A percentile compares a stretch with the other conserved stretches of the same genome.
These are phyloP conservation scores for Champsocephalus gunnari DNA, from an alignment of 2,797 vertebrate species.

Conservation along the genomic window DNA sequence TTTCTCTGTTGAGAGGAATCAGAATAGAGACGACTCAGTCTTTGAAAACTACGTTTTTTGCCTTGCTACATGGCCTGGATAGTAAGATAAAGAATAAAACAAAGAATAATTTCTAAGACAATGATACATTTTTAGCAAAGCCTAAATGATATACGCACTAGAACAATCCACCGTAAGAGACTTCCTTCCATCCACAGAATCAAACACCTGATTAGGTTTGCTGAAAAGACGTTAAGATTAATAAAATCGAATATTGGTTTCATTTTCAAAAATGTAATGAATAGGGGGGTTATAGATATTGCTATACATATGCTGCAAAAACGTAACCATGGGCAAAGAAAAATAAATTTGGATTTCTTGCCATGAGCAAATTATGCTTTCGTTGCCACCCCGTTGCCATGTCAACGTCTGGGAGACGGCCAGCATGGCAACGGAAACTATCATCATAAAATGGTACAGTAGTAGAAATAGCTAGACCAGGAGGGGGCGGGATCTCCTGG, in stretches of 20 bases:
- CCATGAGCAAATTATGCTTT: slow-evolving; percentile 85
- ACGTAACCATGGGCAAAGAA: slow-evolving; percentile 85
- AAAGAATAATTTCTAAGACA: slow-evolving; percentile 55
- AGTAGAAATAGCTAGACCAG: slow-evolving; percentile 99
- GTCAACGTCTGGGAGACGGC: slow-evolving; percentile 85
- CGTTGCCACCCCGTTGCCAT: slow-evolving; percentile 97
- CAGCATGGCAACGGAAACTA: slow-evolving; percentile 99
- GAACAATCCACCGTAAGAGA: slow-evolving; percentile 79
- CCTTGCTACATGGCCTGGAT: slow-evolving; percentile 78
- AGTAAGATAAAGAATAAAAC: slow-evolving; percentile 61
- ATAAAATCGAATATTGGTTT: slow-evolving; percentile 78
- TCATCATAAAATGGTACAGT: slow-evolving; percentile 99
- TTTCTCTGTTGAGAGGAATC: slow-evolving; percentile 69
- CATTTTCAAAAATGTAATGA: slow-evolving; percentile 76
- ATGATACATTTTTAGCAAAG: slow-evolving; percentile 78
- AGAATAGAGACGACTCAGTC: slow-evolving; percentile 76
- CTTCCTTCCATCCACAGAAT: slow-evolving; percentile 97
- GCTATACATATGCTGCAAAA: slow-evolving; percentile 91
- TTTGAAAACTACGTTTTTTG: slow-evolving; percentile 79
- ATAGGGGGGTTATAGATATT: slow-evolving; percentile 67
- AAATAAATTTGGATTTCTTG: slow-evolving; percentile 81
- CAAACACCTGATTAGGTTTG: slow-evolving; percentile 90
- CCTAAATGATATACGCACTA: slow-evolving; percentile 79
- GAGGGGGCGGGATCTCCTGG: slow-evolving; percentile 98
- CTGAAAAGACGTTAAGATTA: slow-evolving; percentile 70